phyloP scores from a whole-genome alignment of 2,888 invertebrate species.

The Acrocyrtus sp. region DNA sequence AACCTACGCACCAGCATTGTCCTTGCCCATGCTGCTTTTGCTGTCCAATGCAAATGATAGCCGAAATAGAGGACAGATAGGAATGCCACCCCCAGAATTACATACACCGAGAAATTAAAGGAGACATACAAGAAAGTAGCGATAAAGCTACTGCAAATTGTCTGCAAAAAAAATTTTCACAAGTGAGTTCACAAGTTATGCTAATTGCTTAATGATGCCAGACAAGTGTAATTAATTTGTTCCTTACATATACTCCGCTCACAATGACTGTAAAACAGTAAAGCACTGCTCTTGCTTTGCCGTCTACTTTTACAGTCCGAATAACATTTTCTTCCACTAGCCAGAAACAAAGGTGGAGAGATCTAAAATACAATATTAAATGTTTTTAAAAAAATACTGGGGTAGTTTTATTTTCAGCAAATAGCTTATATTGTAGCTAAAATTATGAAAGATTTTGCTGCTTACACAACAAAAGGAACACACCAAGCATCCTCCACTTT shows the following conservation, averaged over 20 bases:
- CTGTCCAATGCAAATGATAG: not conserved
- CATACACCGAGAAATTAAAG: not conserved
- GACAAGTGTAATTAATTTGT: not conserved
- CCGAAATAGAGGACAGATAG: not conserved
- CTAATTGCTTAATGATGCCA: not conserved
- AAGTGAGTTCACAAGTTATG: no score
- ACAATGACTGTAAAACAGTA: not conserved
- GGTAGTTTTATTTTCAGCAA: no score
- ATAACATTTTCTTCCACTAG: not conserved
- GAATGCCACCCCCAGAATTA: not conserved
- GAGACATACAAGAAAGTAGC: not conserved
- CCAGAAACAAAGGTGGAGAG: not conserved
- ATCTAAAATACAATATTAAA: not conserved
- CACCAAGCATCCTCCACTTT: not conserved
- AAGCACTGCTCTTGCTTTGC: not conserved
- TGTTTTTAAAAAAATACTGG: not conserved
- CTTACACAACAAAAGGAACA: not conserved
- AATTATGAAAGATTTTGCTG: not conserved
- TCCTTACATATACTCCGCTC: not conserved
- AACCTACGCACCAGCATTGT: no score
- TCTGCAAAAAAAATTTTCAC: not conserved
- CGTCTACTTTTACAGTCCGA: not conserved
- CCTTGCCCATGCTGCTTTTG: no score
- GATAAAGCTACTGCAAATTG: constrained; percentile 1
- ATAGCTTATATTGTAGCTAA: no score